Evolutionary conservation across 30 jellyfish, hydroid and myxozoan species (phyloP), one percentile per base, ranked within the genome.

Genomic region (Nemopilema nomurai): DNA sequence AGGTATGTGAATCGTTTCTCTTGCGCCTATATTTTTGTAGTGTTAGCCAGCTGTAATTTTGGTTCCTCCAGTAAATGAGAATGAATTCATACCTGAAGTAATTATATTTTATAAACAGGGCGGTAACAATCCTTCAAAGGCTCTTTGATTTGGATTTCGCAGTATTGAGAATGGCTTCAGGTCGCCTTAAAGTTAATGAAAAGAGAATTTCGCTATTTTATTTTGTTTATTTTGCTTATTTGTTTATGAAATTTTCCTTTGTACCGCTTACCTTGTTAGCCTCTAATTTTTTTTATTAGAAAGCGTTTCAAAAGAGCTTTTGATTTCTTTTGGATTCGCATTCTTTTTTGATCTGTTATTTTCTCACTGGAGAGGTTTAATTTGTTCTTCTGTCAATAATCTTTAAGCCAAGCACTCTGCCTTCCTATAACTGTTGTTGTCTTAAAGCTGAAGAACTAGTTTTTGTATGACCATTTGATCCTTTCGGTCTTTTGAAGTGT

Each of bases 1-100:
- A 93, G 97, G 98, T 93, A 85, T 31, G 79, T 69, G 23, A 22
- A 65, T 51, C 72, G 7, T 63, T n/a, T 63, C 29, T 19, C 72
- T 41, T 41, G 13, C 57, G 6, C 6, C 6, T 6, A 13, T 41
- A 41, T 41, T 41, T 41, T 41, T 6, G 13, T 41, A 41, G n/a
- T n/a, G n/a, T n/a, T n/a, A n/a, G n/a, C n/a, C n/a, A n/a, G n/a
- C n/a, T n/a, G n/a, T n/a, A n/a, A n/a, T n/a, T n/a, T n/a, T n/a
- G n/a, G n/a, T n/a, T n/a, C n/a, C n/a, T n/a, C n/a, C n/a, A n/a
- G n/a, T n/a, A n/a, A n/a, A n/a, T n/a, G n/a, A n/a, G n/a, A n/a
- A n/a, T n/a, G n/a, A n/a, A n/a, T n/a, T n/a, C n/a, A n/a, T n/a
- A n/a, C n/a, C n/a, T n/a, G n/a, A n/a, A n/a, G n/a, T n/a, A n/a